phyloP scores from a whole-genome alignment of 2,797 vertebrate species.

The Danio kyathit region DNA sequence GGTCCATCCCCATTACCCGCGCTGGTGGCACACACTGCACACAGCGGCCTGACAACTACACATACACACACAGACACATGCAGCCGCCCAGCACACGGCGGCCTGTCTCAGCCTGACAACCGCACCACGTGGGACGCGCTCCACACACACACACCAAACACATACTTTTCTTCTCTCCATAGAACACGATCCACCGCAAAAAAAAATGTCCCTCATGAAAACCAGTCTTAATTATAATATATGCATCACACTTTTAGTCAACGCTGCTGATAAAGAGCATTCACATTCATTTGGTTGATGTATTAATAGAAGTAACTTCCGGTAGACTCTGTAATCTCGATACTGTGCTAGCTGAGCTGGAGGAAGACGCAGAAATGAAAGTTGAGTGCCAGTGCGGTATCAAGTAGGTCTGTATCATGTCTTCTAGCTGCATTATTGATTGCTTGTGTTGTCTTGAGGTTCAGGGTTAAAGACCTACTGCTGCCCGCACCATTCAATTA shows the following conservation, averaged over 20 bases:
- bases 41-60: slow-evolving; percentile 57
- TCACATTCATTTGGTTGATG: neutral
- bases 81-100: slow-evolving; percentile 36
- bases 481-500: slow-evolving; percentile 74
- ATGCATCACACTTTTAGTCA: neutral
- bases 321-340: slow-evolving; percentile 1
- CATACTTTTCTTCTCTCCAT: slow-evolving; percentile 37
- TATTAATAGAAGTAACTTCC: neutral
- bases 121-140: slow-evolving; percentile 47
- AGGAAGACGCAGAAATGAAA: neutral
- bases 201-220: slow-evolving; percentile 37
- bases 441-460: slow-evolving; percentile 75
- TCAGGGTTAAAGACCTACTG: slow-evolving; percentile 79
- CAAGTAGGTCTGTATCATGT: slow-evolving; percentile 66
- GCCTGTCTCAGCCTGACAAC: slow-evolving; percentile 59
- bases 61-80: slow-evolving; percentile 54
- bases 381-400: neutral
- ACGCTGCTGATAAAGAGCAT: slow-evolving; percentile 6
- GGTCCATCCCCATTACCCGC: slow-evolving; percentile 84
- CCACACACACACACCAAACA: slow-evolving; percentile 37
- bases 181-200: slow-evolving; percentile 28
- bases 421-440: slow-evolving; percentile 79
- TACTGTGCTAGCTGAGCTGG: neutral
- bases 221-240: slow-evolving; percentile 27
- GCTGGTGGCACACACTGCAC: slow-evolving; percentile 80